These are phyloP conservation scores for Ophioninae sp. DNA, from an alignment of 2,888 invertebrate species.

Conservation along the genomic window DNA sequence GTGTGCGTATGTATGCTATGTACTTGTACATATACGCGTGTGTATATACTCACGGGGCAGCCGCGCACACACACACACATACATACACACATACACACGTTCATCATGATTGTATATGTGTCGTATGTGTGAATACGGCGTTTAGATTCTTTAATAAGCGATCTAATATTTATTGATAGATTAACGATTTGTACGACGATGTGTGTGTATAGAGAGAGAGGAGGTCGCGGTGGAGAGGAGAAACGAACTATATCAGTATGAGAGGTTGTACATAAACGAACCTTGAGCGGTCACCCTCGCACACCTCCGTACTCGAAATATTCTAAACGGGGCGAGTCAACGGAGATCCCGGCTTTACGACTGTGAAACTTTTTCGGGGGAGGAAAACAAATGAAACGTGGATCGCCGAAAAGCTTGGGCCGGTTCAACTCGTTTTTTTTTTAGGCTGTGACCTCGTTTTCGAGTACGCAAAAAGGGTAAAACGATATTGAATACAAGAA, in stretches of 20 bases:
- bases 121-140: slow-evolving; percentile 62
- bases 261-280: slow-evolving; percentile 70
- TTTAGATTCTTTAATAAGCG: slow-evolving; percentile 70
- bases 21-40: slow-evolving; percentile 35
- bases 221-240: slow-evolving; percentile 48
- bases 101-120: slow-evolving; percentile 58
- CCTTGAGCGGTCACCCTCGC: slow-evolving; percentile 48
- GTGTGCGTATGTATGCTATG: slow-evolving; percentile 41
- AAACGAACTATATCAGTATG: slow-evolving; percentile 65
- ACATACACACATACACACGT: slow-evolving; percentile 30
- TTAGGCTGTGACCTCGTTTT: slow-evolving; percentile 77
- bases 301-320: slow-evolving; percentile 21
- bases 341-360: slow-evolving; percentile 38
- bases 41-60: slow-evolving; percentile 8
- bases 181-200: slow-evolving; percentile 78
- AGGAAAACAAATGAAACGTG: slow-evolving; percentile 4
- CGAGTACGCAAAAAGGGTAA: slow-evolving; percentile 65
- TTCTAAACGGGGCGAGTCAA: slow-evolving; percentile 23
- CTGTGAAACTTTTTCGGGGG: slow-evolving; percentile 47
- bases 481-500: slow-evolving; percentile 19
- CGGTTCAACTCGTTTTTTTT: slow-evolving; percentile 63
- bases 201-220: slow-evolving; percentile 63
- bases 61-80: slow-evolving; percentile 28
- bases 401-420: slow-evolving; percentile 14
- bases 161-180: slow-evolving; percentile 79